Evolutionary conservation across 2,797 vertebrate species (phyloP).

Genomic region (Periophthalmus magnuspinnatus): DNA sequence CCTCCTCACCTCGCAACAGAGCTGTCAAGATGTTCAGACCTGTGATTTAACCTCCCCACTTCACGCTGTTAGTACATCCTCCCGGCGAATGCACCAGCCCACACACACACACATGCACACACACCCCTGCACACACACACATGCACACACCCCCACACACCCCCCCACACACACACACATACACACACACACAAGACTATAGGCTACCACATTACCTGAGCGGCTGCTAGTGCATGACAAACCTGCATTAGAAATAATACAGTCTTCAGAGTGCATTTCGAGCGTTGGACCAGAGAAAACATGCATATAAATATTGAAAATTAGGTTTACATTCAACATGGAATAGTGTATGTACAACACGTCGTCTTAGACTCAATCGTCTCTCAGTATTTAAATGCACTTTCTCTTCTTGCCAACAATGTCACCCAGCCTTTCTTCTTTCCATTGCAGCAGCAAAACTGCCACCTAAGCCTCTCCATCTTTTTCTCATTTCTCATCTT

Average conservation of each 20-base stretch:
- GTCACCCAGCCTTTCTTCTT: too few species aligned
- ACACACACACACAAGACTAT: neutral
- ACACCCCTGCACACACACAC: neutral
- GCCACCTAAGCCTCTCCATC: too few species aligned
- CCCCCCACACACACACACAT: slow-evolving; percentile 1
- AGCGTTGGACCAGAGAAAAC: neutral
- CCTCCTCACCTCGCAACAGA: slow-evolving; percentile 59
- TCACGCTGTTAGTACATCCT: slow-evolving; percentile 38
- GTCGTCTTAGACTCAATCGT: too few species aligned
- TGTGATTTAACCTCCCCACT: slow-evolving; percentile 60
- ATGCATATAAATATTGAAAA: neutral
- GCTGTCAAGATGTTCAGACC: slow-evolving; percentile 66
- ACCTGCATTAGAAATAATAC: neutral
- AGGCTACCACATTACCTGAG: slow-evolving; percentile 5
- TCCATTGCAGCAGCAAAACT: too few species aligned
- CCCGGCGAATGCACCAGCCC: slow-evolving; percentile 16
- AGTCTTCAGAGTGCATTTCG: neutral
- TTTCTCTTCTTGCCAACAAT: too few species aligned
- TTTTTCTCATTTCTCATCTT: too few species aligned
- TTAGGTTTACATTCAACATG: too few species aligned
- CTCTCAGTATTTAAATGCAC: too few species aligned
- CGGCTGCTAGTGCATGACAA: neutral
- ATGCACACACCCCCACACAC: too few species aligned
- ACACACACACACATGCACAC: neutral
- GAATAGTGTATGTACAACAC: too few species aligned